Base-by-base conservation (phyloP, 2,888 invertebrate genomes). In the Cheilosia grossa region DNA sequence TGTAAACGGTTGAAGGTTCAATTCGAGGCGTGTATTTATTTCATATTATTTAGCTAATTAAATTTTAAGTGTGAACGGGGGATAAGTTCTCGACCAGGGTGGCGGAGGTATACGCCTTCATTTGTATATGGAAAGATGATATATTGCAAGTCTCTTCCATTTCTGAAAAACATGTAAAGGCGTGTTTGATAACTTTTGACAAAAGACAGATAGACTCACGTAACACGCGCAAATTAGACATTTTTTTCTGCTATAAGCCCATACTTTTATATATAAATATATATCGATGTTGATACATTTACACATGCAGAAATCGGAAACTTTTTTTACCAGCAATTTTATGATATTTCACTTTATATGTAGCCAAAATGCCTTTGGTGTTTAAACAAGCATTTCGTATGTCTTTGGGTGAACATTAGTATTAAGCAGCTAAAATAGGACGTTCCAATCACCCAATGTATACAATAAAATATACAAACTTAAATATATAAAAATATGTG, bases 1-100 rank as follows among this genome's bases (percentile, higher is more conserved):
- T n/a, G 21, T 40, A 64, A 54, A 63, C 13, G 54, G 66, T 56
- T 73, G 37, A 69, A 79, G 21, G 51, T 61, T 63, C 58, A 21
- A 51, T 63, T 54, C 15, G 24, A 63, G 69, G 42, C n/a, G 37
- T 74, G 59, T 74, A 83, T 83, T 83, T 83, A 83, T 83, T 81
- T 42, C 54, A 19, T 56, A 63, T 67, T 56, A 56, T 51, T 56
- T 69, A 74, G 61, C 72, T 6, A 70, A 79, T 73, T 61, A 9
- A 51, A 64, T 37, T 47, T 37, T 56, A 69, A 69, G 54, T 64
- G 33, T 56, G 37, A 78, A 83, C 69, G 69, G 69, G 58, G 69
- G 61, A 69, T 79, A 69, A 21, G 27, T 37, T 21, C 10, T 44
- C 7, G 19, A 63, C 30, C 17, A 37, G 6, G 47, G 6, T 0